Evolutionary conservation across 1,140 invertebrate genomes (phyloP), one percentile per base, ranked within the genome.

Genomic region (Drosophila jambulina): DNA sequence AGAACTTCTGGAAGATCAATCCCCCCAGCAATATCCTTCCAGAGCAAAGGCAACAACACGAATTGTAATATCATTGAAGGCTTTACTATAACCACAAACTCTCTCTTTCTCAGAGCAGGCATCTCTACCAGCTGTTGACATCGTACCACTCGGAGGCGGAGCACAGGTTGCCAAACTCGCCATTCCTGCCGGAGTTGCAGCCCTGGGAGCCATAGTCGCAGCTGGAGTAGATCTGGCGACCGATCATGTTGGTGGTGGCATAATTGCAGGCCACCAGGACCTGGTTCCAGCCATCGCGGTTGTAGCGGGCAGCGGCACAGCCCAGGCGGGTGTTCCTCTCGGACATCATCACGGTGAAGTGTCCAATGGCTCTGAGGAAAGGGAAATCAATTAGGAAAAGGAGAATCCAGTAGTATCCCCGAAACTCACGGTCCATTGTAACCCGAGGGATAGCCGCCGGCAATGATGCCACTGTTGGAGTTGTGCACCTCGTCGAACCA

Each of bases 281-380:
- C 27, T 61, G 49, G 36, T 79, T 67, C 67, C 65, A 77, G 51
- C 61, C 67, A 32, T 65, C 48, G 9, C 59, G 36, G 9, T 63
- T 68, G 15, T 82, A 82, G 1, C 25, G 40, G 19, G 80, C 62
- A 8, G 83, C 81, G 4, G 87, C 87, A 42, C 88, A 91, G 8
- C 88, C 88, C 42, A 91, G 13, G 2, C 60, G 71, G 9, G 72
- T 75, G 34, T 87, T 87, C 49, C 51, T 56, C 54, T 91, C 88
- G 36, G 75, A 77, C 51, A 91, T 75, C 80, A 91, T 82, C 7
- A 88, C 81, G 2, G 88, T 91, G 32, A 91, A 91, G 53, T 91
- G 88, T 7, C 83, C 87, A 71, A 91, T 87, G 42, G 74, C 61
- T 0, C 82, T 85, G 21, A 0, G 29, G 23, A 21, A 36, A 36